Conservation (phyloP, 2,113 vertebrate genomes). For the Verasper variegatus region DNA sequence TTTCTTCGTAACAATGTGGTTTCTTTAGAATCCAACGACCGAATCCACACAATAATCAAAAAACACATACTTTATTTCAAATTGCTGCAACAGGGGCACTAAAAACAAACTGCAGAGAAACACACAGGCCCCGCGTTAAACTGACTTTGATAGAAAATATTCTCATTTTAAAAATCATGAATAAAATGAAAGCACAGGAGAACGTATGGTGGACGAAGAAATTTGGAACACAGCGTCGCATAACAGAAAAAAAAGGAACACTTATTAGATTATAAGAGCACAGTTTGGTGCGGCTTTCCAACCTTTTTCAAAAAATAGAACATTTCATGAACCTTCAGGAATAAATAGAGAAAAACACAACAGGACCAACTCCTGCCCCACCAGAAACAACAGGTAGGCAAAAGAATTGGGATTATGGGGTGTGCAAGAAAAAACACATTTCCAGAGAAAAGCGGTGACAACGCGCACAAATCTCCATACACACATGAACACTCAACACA, state of each 20-base stretch:
- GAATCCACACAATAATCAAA: slow-evolving; percentile 52
- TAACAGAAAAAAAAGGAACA: slow-evolving; percentile 87
- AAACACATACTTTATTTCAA: slow-evolving; percentile 79
- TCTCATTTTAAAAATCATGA: slow-evolving; percentile 83
- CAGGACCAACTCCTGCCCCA: not conserved
- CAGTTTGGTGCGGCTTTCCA: slow-evolving; percentile 88
- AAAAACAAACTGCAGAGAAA: slow-evolving; percentile 77
- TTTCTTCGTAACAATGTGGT: not conserved
- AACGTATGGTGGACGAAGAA: slow-evolving; percentile 57
- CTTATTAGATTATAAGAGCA: slow-evolving; percentile 91
- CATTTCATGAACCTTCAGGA: slow-evolving; percentile 70
- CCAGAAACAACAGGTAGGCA: not conserved
- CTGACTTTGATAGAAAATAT: slow-evolving; percentile 72
- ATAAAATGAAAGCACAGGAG: slow-evolving; percentile 88
- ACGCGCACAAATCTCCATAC: slow-evolving; percentile 27
- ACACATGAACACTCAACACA: slow-evolving; percentile 31
- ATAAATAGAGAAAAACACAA: slow-evolving; percentile 76
- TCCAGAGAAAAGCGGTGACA: slow-evolving; percentile 44
- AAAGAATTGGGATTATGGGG: slow-evolving; percentile 32
- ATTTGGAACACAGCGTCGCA: slow-evolving; percentile 44
- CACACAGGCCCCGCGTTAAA: slow-evolving; percentile 56
- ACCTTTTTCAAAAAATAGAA: slow-evolving; percentile 58
- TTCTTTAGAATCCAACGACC: slow-evolving; percentile 33
- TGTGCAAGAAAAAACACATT: slow-evolving; percentile 39
- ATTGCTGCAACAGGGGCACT: slow-evolving; percentile 80